These are phyloP conservation scores for Phalera bucephala DNA, from an alignment of 2,888 invertebrate species.

Conservation along the genomic window DNA sequence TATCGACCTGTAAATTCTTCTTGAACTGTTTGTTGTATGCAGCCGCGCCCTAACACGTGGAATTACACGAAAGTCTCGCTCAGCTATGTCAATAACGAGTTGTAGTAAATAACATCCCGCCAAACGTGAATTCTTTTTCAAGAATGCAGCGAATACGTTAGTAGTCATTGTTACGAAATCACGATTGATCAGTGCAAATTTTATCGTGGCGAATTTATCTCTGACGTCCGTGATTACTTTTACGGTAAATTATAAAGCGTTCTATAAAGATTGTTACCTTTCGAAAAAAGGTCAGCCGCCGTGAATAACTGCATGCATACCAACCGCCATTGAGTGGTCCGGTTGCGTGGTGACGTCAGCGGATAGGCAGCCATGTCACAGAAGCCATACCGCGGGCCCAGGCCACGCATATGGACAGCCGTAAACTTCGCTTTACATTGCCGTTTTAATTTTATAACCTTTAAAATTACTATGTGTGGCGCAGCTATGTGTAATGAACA, in stretches of 20 bases:
- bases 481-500: conserved; percentile 40
- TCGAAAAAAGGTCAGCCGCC: conserved; percentile 30
- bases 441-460: conserved; percentile 42
- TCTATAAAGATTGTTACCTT: conserved; percentile 25
- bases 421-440: conserved; percentile 53
- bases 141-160: too few species aligned
- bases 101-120: too few species aligned
- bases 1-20: conserved; percentile 37
- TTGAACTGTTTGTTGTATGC: conserved; percentile 21
- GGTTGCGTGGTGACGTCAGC: conserved; percentile 67
- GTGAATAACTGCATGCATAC: conserved; percentile 38
- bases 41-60: conserved; percentile 20
- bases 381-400: conserved; percentile 63
- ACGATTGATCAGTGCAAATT: too few species aligned
- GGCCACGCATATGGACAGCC: conserved; percentile 40
- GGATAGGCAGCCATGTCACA: conserved; percentile 67
- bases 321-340: conserved; percentile 59
- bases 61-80: conserved; percentile 15
- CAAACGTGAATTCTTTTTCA: too few species aligned
- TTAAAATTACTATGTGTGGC: conserved; percentile 22
- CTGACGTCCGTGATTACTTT: not conserved
- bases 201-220: conserved; percentile 3
- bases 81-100: too few species aligned
- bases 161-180: too few species aligned
- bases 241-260: conserved; percentile 2